A percentile compares a stretch with the other conserved stretches of the same genome.
Conservation (phyloP, 2,797 vertebrate genomes). For the Sardinella longiceps region DNA sequence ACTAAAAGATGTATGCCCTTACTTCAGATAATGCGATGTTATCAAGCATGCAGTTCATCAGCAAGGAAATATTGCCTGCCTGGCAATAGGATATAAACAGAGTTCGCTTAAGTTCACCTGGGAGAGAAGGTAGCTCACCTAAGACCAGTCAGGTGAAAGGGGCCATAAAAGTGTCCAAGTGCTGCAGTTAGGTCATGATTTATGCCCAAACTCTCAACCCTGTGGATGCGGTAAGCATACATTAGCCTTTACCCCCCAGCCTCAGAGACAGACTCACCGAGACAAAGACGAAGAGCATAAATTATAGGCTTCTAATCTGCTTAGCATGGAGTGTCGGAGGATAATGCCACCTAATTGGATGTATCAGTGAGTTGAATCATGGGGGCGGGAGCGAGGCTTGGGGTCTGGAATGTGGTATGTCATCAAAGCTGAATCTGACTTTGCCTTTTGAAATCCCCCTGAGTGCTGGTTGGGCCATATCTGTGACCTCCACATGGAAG, state of each 20-base stretch:
- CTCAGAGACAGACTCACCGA: background rate
- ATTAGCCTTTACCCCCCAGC: background rate
- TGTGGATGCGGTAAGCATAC: background rate
- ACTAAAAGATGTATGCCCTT: background rate
- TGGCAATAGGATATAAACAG: background rate
- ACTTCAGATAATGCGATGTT: background rate
- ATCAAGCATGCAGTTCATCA: background rate
- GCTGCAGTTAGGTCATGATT: background rate
- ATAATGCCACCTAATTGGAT: conserved; percentile 19
- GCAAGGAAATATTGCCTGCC: background rate
- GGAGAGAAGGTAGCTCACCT: background rate
- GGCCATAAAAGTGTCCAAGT: conserved; percentile 7
- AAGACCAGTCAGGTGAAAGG: background rate
- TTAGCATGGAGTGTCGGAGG: background rate
- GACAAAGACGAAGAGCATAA: background rate
- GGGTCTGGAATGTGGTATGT: background rate
- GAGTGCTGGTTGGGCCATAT: background rate
- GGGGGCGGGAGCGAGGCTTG: background rate
- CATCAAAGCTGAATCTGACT: background rate
- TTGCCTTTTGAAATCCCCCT: background rate
- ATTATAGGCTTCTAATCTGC: conserved; percentile 5
- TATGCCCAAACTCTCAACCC: background rate
- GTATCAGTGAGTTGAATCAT: conserved; percentile 10
- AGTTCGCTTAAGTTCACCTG: background rate
- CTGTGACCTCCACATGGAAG: background rate